Base-by-base conservation (phyloP, 1,140 invertebrate genomes). In the Philotrypesis tridentata region DNA sequence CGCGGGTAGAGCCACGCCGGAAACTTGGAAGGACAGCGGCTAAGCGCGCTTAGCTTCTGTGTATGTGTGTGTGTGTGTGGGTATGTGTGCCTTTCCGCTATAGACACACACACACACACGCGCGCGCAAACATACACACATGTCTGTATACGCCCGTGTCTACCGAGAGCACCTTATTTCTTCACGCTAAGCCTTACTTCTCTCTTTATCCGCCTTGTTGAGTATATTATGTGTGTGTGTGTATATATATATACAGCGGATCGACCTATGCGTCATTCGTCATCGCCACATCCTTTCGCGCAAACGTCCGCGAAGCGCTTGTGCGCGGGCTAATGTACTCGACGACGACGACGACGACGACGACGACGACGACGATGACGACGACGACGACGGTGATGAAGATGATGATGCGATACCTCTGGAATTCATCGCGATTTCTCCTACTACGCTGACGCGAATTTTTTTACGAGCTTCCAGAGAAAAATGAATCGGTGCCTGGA, bases 221-320 rank as follows among this genome's bases (percentile, higher is more conserved):
- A n/a, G n/a, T n/a, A n/a, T n/a, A n/a, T n/a, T n/a, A n/a, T n/a
- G n/a, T n/a, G n/a, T n/a, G n/a, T n/a, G n/a, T n/a, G n/a, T n/a
- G n/a, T n/a, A n/a, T n/a, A n/a, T n/a, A n/a, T n/a, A n/a, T n/a
- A 43, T 12, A 43, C 40, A 43, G 40, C 40, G 33, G 23, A 23
- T 29, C 74, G 74, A n/a, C n/a, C n/a, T 37, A 6, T 37, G 12
- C 61, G n/a, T 43, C 67, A 79, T 70, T 71, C 67, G 77, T 79
- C 77, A 72, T 61, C 77, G 67, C 40, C 48, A 72, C 68, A 71
- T 79, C 77, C 77, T 79, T 43, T 55, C 29, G 21, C 61, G 61
- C 21, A 63, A 25, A 63, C 25, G 25, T n/a, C n/a, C n/a, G 23
- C 23, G 1, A 5, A 25, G n/a, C 61, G n/a, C n/a, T n/a, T n/a